phyloP scores from a whole-genome alignment of 2,888 invertebrate species.

The Patella ulyssiponensis region DNA sequence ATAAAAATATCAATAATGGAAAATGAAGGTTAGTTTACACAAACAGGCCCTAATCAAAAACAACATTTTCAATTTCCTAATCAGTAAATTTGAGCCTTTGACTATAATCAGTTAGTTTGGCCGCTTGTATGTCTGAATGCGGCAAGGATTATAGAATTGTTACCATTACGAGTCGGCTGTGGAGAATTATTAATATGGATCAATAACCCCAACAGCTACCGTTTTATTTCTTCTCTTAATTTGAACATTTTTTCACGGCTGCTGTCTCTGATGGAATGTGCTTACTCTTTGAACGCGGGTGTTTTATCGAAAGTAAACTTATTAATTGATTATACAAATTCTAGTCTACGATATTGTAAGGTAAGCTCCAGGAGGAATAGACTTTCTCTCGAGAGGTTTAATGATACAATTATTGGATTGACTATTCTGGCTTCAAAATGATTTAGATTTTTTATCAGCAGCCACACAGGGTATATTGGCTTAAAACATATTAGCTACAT shows the following conservation, averaged over 20 bases:
- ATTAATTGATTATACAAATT: too few relatives aligned
- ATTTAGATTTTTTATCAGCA: too few relatives aligned
- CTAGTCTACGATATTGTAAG: too few relatives aligned
- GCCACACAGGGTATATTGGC: too few relatives aligned
- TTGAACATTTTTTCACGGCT: background rate
- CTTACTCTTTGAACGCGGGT: background rate
- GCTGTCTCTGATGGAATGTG: background rate
- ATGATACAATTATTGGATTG: too few relatives aligned
- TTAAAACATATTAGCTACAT: too few relatives aligned
- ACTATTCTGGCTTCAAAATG: too few relatives aligned
- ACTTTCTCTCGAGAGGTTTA: too few relatives aligned
- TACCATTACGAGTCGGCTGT: slow-evolving; percentile 4
- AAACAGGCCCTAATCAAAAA: slow-evolving; percentile 5
- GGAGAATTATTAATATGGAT: slow-evolving; percentile 11
- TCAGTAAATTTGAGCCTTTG: slow-evolving; percentile 2
- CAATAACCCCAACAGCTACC: background rate
- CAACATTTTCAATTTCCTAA: slow-evolving; percentile 12
- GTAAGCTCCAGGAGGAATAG: too few relatives aligned
- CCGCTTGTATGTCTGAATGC: background rate
- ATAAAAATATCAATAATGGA: slow-evolving; percentile 8
- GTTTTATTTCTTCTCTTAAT: slow-evolving; percentile 8
- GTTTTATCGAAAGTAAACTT: too few relatives aligned
- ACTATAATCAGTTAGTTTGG: slow-evolving; percentile 5
- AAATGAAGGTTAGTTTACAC: slow-evolving; percentile 10
- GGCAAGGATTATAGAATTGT: slow-evolving; percentile 10